Percentiles rank a stretch among this genome's conserved stretches.
These are phyloP conservation scores for Netelia melanura DNA, from an alignment of 2,888 invertebrate species.

Conservation along the genomic window DNA sequence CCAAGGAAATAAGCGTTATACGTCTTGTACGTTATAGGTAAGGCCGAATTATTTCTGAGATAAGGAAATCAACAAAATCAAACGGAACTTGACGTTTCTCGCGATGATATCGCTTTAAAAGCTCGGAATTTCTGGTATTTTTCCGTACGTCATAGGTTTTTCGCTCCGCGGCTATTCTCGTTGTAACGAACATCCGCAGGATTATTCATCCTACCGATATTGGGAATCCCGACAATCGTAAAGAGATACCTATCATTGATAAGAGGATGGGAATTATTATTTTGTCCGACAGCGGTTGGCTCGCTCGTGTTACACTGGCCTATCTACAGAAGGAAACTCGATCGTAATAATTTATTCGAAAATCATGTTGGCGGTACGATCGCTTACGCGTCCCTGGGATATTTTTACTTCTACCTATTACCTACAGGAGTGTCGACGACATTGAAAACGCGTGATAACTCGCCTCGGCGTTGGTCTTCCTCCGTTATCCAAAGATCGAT, in stretches of 20 bases:
- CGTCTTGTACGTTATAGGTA: too few relatives aligned
- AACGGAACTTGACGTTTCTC: too few relatives aligned
- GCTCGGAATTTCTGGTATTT: too few relatives aligned
- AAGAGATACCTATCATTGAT: neutral
- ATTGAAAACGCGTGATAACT: conserved; percentile 24
- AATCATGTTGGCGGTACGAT: conserved; percentile 9
- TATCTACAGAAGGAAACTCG: conserved; percentile 4
- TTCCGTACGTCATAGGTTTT: too few relatives aligned
- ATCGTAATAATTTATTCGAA: conserved; percentile 32
- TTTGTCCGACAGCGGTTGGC: neutral
- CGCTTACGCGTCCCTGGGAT: neutral
- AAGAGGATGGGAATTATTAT: neutral
- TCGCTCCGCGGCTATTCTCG: too few relatives aligned
- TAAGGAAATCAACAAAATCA: too few relatives aligned
- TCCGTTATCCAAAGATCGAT: conserved; percentile 46
- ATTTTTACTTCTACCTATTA: conserved; percentile 17
- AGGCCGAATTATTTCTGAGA: too few relatives aligned
- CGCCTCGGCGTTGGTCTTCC: conserved; percentile 30
- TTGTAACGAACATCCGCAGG: too few relatives aligned
- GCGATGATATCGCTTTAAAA: too few relatives aligned
- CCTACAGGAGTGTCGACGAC: conserved; percentile 15
- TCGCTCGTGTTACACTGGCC: neutral
- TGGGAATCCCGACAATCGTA: neutral
- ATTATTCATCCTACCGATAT: neutral
- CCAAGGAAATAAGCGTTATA: too few relatives aligned